Conservation (phyloP, 2,797 vertebrate species). For the Eremophila alpestris region DNA sequence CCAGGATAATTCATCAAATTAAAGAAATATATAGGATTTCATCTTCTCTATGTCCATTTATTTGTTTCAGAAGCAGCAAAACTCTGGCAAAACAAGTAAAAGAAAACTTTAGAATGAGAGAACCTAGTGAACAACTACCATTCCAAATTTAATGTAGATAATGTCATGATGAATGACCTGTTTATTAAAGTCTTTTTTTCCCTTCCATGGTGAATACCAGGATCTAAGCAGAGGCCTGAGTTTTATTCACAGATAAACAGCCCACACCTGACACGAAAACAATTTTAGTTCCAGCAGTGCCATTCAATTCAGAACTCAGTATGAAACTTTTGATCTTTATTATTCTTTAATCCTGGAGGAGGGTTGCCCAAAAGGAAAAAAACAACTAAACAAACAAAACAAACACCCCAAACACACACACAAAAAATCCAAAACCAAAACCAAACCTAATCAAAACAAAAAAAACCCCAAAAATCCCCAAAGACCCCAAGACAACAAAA, state of each 20-base stretch:
- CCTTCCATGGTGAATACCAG: background rate
- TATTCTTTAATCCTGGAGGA: background rate
- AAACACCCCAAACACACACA: too few relatives aligned
- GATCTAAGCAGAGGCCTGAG: background rate
- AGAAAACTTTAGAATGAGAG: background rate
- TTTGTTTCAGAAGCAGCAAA: background rate
- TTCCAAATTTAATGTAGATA: background rate
- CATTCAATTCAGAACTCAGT: background rate
- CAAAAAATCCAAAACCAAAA: too few relatives aligned
- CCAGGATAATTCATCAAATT: background rate
- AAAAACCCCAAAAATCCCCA: background rate
- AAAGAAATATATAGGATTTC: background rate
- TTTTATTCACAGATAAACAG: background rate
- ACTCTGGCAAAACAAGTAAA: too few relatives aligned
- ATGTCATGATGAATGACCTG: background rate
- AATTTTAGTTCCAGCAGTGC: background rate
- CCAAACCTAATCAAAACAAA: background rate
- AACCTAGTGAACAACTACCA: background rate
- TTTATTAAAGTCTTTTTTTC: background rate
- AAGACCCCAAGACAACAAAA: background rate
- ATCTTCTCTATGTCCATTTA: background rate
- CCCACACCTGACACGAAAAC: background rate
- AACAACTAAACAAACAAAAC: background rate
- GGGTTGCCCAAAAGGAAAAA: background rate
- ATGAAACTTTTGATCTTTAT: background rate